These are phyloP conservation scores for Urocynchramus pylzowi DNA, from an alignment of 2,113 vertebrate genomes.

Conservation along the genomic window DNA sequence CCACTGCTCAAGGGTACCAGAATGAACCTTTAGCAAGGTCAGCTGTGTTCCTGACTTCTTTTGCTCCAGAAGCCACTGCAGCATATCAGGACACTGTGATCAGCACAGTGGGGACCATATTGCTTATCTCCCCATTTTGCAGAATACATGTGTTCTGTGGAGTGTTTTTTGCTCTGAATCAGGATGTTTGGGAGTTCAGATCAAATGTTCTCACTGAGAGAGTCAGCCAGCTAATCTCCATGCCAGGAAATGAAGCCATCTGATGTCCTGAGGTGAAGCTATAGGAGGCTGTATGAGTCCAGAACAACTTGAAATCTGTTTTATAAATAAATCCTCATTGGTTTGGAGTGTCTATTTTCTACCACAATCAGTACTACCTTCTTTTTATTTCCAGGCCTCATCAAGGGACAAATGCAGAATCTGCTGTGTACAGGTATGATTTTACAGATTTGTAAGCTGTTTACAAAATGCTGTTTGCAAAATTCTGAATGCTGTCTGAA, in stretches of 20 bases:
- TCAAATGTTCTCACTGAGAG: slow-evolving; percentile 53
- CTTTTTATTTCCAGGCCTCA: background rate
- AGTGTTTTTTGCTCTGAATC: slow-evolving; percentile 53
- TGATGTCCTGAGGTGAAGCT: slow-evolving; percentile 58
- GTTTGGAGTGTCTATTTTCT: background rate
- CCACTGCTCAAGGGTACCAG: background rate
- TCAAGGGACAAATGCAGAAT: background rate
- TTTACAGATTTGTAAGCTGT: background rate
- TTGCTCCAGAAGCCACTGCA: background rate
- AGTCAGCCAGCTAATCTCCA: slow-evolving; percentile 52
- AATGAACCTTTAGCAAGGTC: background rate
- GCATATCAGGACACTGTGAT: background rate
- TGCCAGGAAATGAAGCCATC: slow-evolving; percentile 64
- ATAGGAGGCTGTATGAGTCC: slow-evolving; percentile 22
- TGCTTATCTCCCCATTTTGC: slow-evolving; percentile 20
- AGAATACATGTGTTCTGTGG: slow-evolving; percentile 31
- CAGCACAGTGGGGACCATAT: slow-evolving; percentile 41
- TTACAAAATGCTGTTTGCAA: background rate
- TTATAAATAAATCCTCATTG: slow-evolving; percentile 39
- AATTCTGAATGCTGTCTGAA: background rate
- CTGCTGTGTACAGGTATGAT: background rate
- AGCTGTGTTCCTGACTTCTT: background rate
- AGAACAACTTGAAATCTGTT: slow-evolving; percentile 46
- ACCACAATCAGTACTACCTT: background rate
- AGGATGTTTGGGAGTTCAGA: slow-evolving; percentile 58